Conservation (phyloP, 2,888 invertebrate species). For the Cryptus armator region DNA sequence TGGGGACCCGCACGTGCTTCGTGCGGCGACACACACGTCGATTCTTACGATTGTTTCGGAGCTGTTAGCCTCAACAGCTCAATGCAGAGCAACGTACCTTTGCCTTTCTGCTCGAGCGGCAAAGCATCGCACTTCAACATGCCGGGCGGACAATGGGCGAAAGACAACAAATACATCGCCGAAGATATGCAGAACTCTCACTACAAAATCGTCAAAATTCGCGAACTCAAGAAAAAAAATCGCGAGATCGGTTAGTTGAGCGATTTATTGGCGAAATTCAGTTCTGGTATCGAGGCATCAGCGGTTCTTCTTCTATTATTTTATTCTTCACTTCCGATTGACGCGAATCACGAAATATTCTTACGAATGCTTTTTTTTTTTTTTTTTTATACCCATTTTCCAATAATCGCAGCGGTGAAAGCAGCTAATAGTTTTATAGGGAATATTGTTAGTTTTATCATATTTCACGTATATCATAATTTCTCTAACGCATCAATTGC, state of each 20-base stretch:
- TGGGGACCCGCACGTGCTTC: conserved; percentile 55
- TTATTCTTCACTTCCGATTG: conserved; percentile 1
- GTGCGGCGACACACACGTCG: conserved; percentile 85
- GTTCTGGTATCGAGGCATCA: neutral
- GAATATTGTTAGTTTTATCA: too few relatives aligned
- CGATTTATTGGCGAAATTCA: neutral
- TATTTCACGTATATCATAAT: too few relatives aligned
- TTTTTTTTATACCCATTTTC: neutral
- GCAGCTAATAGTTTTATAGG: too few relatives aligned
- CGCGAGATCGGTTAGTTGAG: conserved; percentile 65
- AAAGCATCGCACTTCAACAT: conserved; percentile 89
- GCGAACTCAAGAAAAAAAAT: conserved; percentile 35
- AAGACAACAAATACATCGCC: conserved; percentile 90
- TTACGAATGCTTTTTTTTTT: neutral
- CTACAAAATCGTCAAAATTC: conserved; percentile 84
- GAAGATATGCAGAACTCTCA: conserved; percentile 90
- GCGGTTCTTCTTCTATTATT: conserved; percentile 2
- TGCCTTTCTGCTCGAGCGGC: conserved; percentile 87
- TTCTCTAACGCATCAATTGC: too few relatives aligned
- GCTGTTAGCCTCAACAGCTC: conserved; percentile 89
- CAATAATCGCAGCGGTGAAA: neutral
- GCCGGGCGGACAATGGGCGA: conserved; percentile 91
- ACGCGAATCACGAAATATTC: neutral
- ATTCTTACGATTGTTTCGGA: conserved; percentile 90
- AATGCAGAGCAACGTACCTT: conserved; percentile 92